Evolutionary conservation across 2,888 invertebrate genomes (phyloP).

Genomic region (Chloroclystis v-ata): DNA sequence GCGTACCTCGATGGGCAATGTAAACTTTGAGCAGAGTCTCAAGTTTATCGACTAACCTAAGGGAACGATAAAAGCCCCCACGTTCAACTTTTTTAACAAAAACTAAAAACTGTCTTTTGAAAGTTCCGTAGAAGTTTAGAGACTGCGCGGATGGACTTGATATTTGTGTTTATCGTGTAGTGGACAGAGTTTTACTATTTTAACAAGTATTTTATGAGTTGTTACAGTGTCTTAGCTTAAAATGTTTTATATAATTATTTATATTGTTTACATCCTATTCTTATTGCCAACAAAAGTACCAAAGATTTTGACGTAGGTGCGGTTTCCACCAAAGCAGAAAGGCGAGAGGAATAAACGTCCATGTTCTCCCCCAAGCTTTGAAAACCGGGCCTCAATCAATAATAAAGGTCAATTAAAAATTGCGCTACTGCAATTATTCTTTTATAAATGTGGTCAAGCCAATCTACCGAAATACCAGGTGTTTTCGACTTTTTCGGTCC

Average conservation of each 20-base stretch:
- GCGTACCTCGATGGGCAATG: constrained; percentile 10
- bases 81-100: constrained; percentile 3
- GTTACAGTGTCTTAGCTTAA: too few relatives aligned
- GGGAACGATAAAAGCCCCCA: constrained; percentile 1
- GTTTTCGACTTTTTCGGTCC: constrained; percentile 15
- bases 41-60: constrained; percentile 2
- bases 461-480: constrained; percentile 22
- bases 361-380: too few relatives aligned
- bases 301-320: too few relatives aligned
- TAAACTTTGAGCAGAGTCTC: constrained; percentile 8
- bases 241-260: too few relatives aligned
- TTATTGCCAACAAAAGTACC: too few relatives aligned
- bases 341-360: too few relatives aligned
- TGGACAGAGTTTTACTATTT: not conserved
- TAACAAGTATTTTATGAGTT: too few relatives aligned
- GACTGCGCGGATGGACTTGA: not conserved
- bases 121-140: not conserved
- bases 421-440: constrained; percentile 13
- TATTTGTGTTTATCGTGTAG: constrained; percentile 2
- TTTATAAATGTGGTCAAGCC: constrained; percentile 13
- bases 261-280: too few relatives aligned
- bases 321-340: too few relatives aligned
- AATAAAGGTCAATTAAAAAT: not conserved
- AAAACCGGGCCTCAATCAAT: not conserved
- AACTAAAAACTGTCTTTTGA: constrained; percentile 4